These are phyloP conservation scores for Priocnemis perturbator DNA, from an alignment of 2,888 invertebrate genomes.

Conservation along the genomic window DNA sequence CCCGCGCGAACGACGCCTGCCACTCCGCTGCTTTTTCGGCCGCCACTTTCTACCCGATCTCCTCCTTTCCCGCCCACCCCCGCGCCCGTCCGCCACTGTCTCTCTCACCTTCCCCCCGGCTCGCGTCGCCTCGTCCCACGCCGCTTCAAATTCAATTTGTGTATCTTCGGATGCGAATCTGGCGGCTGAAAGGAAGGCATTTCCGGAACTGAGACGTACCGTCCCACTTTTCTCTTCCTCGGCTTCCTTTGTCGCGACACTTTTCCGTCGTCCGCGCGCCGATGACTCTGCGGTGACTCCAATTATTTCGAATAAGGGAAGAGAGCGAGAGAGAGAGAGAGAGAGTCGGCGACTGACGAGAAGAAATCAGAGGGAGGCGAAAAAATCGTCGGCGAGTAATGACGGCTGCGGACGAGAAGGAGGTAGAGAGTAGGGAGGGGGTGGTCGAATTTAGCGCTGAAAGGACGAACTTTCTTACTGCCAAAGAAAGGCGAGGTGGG, in stretches of 20 bases:
- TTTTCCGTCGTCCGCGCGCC: no score
- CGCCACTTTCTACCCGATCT: conserved; percentile 22
- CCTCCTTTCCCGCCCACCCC: no score
- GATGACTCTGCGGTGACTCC: no score
- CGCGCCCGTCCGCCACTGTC: conserved; percentile 25
- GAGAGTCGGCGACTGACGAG: no score
- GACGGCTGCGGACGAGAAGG: no score
- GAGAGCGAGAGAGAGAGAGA: no score
- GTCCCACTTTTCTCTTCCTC: background rate
- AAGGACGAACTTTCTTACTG: background rate
- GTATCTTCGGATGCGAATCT: conserved; percentile 47
- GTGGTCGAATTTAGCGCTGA: conserved; percentile 1
- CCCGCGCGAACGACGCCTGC: conserved; percentile 28
- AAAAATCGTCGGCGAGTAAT: no score
- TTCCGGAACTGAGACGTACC: background rate
- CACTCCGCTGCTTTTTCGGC: conserved; percentile 43
- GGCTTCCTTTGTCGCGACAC: no score
- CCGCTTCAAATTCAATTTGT: conserved; percentile 55
- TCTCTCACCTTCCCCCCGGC: conserved; percentile 49
- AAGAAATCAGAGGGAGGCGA: no score
- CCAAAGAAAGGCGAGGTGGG: background rate
- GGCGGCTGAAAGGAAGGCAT: background rate
- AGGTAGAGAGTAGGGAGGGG: no score
- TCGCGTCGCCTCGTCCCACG: no score
- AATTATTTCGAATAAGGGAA: no score